These are phyloP conservation scores for Ectemnius continuus DNA, from an alignment of 2,888 invertebrate species.

Conservation along the genomic window DNA sequence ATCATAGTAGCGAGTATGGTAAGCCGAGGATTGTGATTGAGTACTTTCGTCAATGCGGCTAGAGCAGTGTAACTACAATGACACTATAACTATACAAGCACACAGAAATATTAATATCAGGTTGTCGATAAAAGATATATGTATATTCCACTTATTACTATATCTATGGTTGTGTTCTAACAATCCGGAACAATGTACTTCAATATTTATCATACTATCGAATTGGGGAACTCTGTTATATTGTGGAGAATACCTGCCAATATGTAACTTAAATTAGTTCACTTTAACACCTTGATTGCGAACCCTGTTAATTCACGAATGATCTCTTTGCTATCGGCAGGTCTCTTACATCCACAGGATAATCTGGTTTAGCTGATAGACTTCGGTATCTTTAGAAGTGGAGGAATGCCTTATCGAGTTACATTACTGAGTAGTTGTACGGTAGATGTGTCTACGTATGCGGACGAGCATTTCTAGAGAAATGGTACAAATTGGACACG, in stretches of 20 bases:
- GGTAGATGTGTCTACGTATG: slow-evolving; percentile 20
- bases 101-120: not conserved
- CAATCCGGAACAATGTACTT: no score
- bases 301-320: slow-evolving; percentile 17
- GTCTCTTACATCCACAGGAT: slow-evolving; percentile 24
- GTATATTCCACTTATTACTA: no score
- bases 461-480: slow-evolving; percentile 15
- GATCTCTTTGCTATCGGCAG: slow-evolving; percentile 17
- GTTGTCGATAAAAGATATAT: no score
- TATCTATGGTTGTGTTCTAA: no score
- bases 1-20: no score
- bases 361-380: slow-evolving; percentile 6
- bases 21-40: no score
- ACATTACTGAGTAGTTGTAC: slow-evolving; percentile 39
- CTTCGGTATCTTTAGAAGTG: slow-evolving; percentile 11
- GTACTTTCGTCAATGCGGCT: no score
- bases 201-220: slow-evolving; percentile 21
- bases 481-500: slow-evolving; percentile 2
- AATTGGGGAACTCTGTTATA: slow-evolving; percentile 40
- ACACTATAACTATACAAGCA: not conserved
- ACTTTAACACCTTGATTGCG: slow-evolving; percentile 38
- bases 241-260: slow-evolving; percentile 26
- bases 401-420: slow-evolving; percentile 48
- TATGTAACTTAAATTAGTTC: slow-evolving; percentile 47
- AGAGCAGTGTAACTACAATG: no score